Base-by-base conservation (phyloP, 2,888 invertebrate species). In the Cosmopolites sordidus region DNA sequence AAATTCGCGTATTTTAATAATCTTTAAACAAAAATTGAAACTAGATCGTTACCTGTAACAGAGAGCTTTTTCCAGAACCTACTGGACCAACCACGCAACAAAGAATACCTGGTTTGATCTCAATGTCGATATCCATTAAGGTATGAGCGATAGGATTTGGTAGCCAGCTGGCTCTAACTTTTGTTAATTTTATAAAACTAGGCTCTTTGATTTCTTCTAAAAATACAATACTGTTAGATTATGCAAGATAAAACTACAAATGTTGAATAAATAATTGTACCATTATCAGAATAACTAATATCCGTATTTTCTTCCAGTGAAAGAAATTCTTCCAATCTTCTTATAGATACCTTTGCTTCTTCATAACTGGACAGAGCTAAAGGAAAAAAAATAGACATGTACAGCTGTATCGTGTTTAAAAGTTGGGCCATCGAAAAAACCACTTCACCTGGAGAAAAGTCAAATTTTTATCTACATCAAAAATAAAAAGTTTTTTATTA, bases 381-480 rank as follows among this genome's bases (percentile, higher is more conserved):
- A 5, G 69, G 68, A 29, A 65, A 69, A 17, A 63, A 49, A 43
- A 68, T 67, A 4, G 64, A 63, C 62, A 67, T 64, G 44, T 66
- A 66, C 2, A 66, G 51, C 54, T 69, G 89, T 29, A 89, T 73
- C 15, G 86, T 78, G 67, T 89, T 89, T 66, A 84, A 87, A 69
- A 87, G 86, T 65, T 87, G 87, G 2, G 89, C 86, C 65, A 87
- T 78, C 0, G 89, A 84, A 71, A 89, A 89, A 0, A 87, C 86
- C 64, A 84, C 80, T 51, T 84, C 83, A 0, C 83, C 58, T 56
- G 30, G 27, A 53, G 17, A 48, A 33, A 40, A 41, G 27, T 30
- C 14, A 42, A 51, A 12, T 48, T 15, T 50, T 14, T 5, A 33
- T 5, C 11, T 5, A 11, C 5, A 33, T 12, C 11, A 33, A 33